Conservation (phyloP, 2,113 vertebrate species). For the Paramormyrops kingsleyae region DNA sequence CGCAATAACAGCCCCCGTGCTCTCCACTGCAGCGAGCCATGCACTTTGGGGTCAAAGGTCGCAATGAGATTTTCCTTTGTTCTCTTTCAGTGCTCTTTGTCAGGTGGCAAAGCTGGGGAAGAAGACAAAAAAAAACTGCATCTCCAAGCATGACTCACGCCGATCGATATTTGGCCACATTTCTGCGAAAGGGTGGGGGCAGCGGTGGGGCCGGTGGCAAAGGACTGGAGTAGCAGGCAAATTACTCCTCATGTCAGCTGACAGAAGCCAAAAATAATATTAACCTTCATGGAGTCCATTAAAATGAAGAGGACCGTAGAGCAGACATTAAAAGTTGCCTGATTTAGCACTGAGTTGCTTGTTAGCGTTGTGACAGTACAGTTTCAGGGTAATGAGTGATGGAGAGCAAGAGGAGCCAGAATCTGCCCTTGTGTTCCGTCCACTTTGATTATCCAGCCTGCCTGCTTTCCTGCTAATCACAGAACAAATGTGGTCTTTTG, state of each 20-base stretch:
- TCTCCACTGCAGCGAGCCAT: neutral
- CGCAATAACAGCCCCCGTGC: neutral
- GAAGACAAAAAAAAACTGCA: neutral
- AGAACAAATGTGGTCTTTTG: neutral
- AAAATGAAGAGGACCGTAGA: neutral
- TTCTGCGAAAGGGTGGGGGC: neutral
- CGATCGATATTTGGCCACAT: conserved; percentile 16
- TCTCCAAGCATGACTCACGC: conserved; percentile 9
- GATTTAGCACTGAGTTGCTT: neutral
- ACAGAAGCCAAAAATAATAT: conserved; percentile 5
- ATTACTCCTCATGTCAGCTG: neutral
- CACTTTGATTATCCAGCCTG: neutral
- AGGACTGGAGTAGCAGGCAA: neutral
- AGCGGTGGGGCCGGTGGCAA: neutral
- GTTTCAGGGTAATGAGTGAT: neutral
- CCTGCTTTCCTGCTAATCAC: neutral
- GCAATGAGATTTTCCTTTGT: neutral
- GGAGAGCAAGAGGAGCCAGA: neutral
- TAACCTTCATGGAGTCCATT: conserved; percentile 16
- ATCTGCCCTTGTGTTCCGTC: neutral
- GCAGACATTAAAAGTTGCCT: neutral
- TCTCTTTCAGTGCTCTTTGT: neutral
- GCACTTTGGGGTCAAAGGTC: neutral
- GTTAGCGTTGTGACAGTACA: neutral
- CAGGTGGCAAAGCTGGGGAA: neutral